Evolutionary conservation across 2,888 invertebrate species (phyloP), one percentile per base, ranked within the genome.

Genomic region (Ganaspis brasiliensis): DNA sequence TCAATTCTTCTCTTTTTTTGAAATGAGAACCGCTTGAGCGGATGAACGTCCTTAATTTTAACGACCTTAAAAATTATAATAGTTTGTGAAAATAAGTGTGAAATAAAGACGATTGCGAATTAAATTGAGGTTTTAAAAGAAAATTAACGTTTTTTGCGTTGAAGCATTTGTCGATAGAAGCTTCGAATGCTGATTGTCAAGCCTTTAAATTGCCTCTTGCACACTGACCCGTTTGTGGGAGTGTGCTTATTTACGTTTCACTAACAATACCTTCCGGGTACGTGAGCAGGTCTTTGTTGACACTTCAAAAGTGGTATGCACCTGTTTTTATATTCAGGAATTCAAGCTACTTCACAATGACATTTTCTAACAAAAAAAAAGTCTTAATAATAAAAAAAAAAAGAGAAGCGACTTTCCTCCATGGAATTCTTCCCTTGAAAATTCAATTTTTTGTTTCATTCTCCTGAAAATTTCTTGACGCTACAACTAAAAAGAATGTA

Each of bases 181-280:
- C 40, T n/a, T n/a, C 9, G 40, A 45, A 24, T 67, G 21, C 40
- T 19, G 40, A 63, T 63, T 40, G 67, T 67, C 40, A 67, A 45
- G 67, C 67, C 21, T 67, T 67, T 21, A 67, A 45, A 67, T 67
- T 67, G n/a, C 45, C 67, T 67, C 45, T 45, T 67, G 67, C 67
- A 37, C 40, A 67, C 67, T 67, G 67, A 45, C 67, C 67, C 45
- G 67, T 8, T 61, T 40, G 40, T 67, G 67, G 40, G 40, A 40
- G 67, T 40, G 45, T 45, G 67, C 40, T 67, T 67, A 67, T 67
- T 67, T 67, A 63, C 63, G 63, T 63, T 63, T 63, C 40, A 63
- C 40, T 63, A 67, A 67, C 67, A 67, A 67, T 67, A 67, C 67
- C 45, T 67, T 67, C 40, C 67, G 40, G 45, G 40, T 67, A 67